phyloP scores from a whole-genome alignment of 2,888 invertebrate species.

The Encarsia formosa region DNA sequence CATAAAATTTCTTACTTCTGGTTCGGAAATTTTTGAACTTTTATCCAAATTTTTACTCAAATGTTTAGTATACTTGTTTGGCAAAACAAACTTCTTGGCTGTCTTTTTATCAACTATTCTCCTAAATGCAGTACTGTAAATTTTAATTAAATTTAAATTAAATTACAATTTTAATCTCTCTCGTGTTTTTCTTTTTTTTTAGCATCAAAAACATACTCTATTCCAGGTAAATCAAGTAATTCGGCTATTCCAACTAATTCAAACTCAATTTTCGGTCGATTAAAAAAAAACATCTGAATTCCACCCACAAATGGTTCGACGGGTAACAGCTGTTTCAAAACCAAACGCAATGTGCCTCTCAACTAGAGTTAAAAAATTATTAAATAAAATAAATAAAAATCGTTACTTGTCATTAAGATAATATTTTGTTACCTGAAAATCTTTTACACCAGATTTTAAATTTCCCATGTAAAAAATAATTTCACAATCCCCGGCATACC shows the following conservation, averaged over 20 bases:
- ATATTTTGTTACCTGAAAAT: slow-evolving; percentile 67
- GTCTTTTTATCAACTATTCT: neutral
- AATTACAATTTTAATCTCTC: too few relatives aligned
- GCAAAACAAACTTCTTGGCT: neutral
- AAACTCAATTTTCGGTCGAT: slow-evolving; percentile 94
- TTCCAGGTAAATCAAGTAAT: slow-evolving; percentile 91
- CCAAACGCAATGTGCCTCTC: slow-evolving; percentile 86
- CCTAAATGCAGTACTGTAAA: neutral
- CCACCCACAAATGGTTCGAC: slow-evolving; percentile 94
- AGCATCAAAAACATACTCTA: slow-evolving; percentile 62
- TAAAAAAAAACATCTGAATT: slow-evolving; percentile 91
- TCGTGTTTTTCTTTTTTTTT: too few relatives aligned
- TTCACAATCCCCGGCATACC: slow-evolving; percentile 95
- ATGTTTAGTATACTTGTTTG: neutral
- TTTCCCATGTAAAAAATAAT: slow-evolving; percentile 86
- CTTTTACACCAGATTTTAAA: slow-evolving; percentile 76
- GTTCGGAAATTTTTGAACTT: neutral
- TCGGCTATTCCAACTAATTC: slow-evolving; percentile 94
- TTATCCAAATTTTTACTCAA: neutral
- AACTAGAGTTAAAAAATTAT: too few relatives aligned
- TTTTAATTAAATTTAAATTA: too few relatives aligned
- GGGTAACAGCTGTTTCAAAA: slow-evolving; percentile 90
- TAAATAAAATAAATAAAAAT: too few relatives aligned
- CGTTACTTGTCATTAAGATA: too few relatives aligned
- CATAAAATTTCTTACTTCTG: neutral